Percentiles rank a stretch among this genome's conserved stretches.
phyloP scores from a whole-genome alignment of 2,888 invertebrate species.

The Panzeria rudis region DNA sequence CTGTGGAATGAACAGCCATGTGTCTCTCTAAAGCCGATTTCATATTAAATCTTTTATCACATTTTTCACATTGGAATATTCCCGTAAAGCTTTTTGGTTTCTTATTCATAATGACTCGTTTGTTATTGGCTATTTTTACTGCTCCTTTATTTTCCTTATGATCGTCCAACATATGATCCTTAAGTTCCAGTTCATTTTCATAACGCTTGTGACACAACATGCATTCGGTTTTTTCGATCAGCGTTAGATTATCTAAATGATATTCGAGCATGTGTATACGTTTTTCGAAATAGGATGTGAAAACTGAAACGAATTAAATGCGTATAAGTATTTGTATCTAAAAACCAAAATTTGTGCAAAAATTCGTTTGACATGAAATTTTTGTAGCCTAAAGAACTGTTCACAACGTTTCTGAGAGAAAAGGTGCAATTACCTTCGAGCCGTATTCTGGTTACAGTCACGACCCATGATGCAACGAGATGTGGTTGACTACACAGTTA shows the following conservation, averaged over 20 bases:
- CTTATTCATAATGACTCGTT: constrained; percentile 79
- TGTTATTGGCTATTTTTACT: constrained; percentile 75
- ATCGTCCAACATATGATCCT: constrained; percentile 76
- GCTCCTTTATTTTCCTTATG: constrained; percentile 76
- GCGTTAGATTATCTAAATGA: constrained; percentile 78
- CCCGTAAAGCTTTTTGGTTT: constrained; percentile 78
- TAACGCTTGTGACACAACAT: constrained; percentile 80
- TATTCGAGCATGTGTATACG: constrained; percentile 79
- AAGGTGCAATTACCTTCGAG: no score
- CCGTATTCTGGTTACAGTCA: no score
- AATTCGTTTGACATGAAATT: neutral
- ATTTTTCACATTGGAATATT: constrained; percentile 78
- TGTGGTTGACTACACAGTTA: no score
- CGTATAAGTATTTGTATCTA: neutral
- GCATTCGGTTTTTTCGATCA: constrained; percentile 80
- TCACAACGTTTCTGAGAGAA: neutral
- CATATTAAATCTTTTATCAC: constrained; percentile 80
- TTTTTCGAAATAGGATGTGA: constrained; percentile 79
- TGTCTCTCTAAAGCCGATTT: constrained; percentile 80
- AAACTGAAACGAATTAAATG: constrained; percentile 73
- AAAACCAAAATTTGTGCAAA: neutral
- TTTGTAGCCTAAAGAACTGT: neutral
- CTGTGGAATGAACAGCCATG: constrained; percentile 78
- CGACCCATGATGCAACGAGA: no score
- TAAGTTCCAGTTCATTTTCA: constrained; percentile 76